Evolutionary conservation across 1,140 invertebrate species (phyloP).

Genomic region (Euglossa dilemma): DNA sequence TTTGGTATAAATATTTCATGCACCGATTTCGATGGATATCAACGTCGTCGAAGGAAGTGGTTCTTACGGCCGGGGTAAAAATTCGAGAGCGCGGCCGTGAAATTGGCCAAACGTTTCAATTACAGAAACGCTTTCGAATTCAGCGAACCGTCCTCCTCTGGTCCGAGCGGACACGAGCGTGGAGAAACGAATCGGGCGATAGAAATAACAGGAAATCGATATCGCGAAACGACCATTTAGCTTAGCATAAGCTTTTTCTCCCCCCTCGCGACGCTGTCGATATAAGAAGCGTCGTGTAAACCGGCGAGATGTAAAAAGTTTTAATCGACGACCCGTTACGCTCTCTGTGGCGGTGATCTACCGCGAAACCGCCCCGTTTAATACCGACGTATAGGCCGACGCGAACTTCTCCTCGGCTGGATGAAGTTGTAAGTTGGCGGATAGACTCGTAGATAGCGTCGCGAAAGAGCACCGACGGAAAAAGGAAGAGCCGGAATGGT

Average conservation of each 20-base stretch:
- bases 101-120: too few relatives aligned
- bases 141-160: background rate
- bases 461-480: constrained; percentile 5
- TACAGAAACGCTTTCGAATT: too few relatives aligned
- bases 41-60: background rate
- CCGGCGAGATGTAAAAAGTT: constrained; percentile 1
- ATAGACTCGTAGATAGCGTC: constrained; percentile 55
- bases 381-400: background rate
- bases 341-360: constrained; percentile 6
- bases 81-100: background rate
- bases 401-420: constrained; percentile 23
- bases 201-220: too few relatives aligned
- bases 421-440: constrained; percentile 52
- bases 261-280: background rate
- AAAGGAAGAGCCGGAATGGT: constrained; percentile 20
- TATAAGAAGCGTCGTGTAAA: background rate
- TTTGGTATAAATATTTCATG: constrained; percentile 32
- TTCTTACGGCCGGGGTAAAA: background rate
- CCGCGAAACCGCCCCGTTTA: constrained; percentile 8
- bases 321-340: constrained; percentile 10
- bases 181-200: background rate
- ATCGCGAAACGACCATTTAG: background rate
- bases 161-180: too few relatives aligned
- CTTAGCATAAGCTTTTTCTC: too few relatives aligned
- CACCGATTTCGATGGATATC: constrained; percentile 1